Base-by-base conservation (phyloP, 2,888 invertebrate genomes). In the Galeruca laticollis region DNA sequence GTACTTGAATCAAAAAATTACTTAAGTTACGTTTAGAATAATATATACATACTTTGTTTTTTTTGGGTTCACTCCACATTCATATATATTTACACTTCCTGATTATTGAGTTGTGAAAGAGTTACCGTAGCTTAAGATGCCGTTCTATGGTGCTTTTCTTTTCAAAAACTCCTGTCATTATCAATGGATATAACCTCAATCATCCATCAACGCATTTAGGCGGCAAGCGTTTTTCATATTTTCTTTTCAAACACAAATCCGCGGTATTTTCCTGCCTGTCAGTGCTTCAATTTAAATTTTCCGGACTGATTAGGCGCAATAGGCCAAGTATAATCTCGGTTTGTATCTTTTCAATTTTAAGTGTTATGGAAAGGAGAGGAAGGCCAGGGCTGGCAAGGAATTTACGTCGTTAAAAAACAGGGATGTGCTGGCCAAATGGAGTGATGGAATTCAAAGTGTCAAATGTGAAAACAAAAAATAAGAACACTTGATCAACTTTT, bases 261-360 rank as follows among this genome's bases (percentile, higher is more conserved):
- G 21, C 35, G 18, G 68, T 49, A 68, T 71, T 67, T 56, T 62
- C 68, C 64, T 60, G 60, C 54, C 70, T 68, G 64, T 68, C 68
- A 71, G 63, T 63, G 47, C 40, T 68, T 59, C 70, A 72, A 65
- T 72, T 69, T 72, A 62, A 69, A 71, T 68, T 63, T 74, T 64
- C 65, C 66, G 65, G 60, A 56, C 69, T 72, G 71, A 68, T 74
- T 69, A 72, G 72, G 60, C 69, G 64, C 69, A 73, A 60, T 62
- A 72, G 72, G 69, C 69, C 69, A 68, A 73, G 37, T 56, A 67
- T 67, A 73, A 71, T 68, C 72, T 70, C 61, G 65, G 60, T 60
- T 67, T 69, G 69, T 70, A 71, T 72, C 69, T 71, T 68, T 68
- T 69, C 62, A 70, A 69, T 64, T 69, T 49, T 56, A 61, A 61